Evolutionary conservation across 1,140 invertebrate species (phyloP), one percentile per base, ranked within the genome.

Genomic region (Penaeus chinensis): DNA sequence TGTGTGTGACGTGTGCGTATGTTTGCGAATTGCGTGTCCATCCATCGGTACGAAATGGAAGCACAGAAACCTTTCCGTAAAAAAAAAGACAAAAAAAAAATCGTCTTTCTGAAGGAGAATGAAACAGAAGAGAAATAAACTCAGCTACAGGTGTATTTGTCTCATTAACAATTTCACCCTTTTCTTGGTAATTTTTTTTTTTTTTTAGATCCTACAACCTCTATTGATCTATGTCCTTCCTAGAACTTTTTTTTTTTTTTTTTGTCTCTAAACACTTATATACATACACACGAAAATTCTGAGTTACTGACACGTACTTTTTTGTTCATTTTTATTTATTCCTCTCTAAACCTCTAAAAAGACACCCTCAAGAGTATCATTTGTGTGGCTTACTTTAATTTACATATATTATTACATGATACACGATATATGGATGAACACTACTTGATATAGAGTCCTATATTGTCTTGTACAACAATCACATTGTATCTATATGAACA

Each of bases 381-480:
- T 82, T 65, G 79, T 82, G 79, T 82, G 79, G 62, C 62, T 54
- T 79, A 54, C 42, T 37, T 82, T 82, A 62, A 69, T 69, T 69
- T 69, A 82, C 79, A 82, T 82, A 47, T 37, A 82, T 82, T 82
- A 82, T 82, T 82, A 82, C 80, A 82, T 82, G 61, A 62, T 81
- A 81, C 79, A 81, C 79, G 79, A 81, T 81, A 81, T 81, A 81
- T 27, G n/a, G 79, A 63, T 62, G 79, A 81, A 81, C 54, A 60
- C 61, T 61, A 82, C 37, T 37, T 65, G 66, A 66, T 66, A 65
- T 65, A 42, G 63, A 54, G 42, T 22, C 63, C 63, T 82, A 69
- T 82, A 82, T 69, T 82, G 62, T 82, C 80, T 82, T 82, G 80
- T 82, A 82, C 80, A 82, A 82, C 80, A 69, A n/a, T 80, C 24